A percentile compares a stretch with the other conserved stretches of the same genome.
Conservation (phyloP, 2,113 vertebrate species). For the Asarcornis scutulata region DNA sequence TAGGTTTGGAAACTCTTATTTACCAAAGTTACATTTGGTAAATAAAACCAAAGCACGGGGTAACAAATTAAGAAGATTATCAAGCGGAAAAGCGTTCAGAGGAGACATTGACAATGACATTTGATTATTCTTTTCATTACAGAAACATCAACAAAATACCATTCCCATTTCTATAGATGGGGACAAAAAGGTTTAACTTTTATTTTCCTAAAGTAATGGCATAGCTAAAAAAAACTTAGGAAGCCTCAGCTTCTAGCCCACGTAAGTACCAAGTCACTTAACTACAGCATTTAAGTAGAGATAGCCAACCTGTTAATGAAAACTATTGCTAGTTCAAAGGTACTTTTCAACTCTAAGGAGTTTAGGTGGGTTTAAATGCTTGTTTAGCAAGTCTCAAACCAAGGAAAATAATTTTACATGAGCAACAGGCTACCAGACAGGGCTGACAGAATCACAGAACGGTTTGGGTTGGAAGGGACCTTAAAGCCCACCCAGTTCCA, state of each 20-base stretch:
- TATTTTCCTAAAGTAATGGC: not conserved
- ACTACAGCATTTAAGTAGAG: not conserved
- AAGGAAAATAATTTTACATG: not conserved
- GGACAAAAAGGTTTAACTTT: not conserved
- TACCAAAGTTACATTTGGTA: not conserved
- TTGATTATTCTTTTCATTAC: not conserved
- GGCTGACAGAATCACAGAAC: not conserved
- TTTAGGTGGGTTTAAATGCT: not conserved
- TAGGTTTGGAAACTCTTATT: too few species aligned
- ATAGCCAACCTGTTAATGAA: not conserved
- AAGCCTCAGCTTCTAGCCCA: not conserved
- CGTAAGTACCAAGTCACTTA: fast-evolving
- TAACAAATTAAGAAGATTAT: not conserved
- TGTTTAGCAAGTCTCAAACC: not conserved
- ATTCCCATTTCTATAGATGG: not conserved
- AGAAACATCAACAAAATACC: not conserved
- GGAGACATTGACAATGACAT: not conserved
- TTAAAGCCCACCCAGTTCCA: too few species aligned
- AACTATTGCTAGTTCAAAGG: not conserved
- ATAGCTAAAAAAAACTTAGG: not conserved
- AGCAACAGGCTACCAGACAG: not conserved
- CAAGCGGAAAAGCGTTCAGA: not conserved
- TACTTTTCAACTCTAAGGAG: not conserved
- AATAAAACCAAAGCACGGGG: not conserved
- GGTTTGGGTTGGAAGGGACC: not conserved